A percentile compares a stretch with the other conserved stretches of the same genome.
phyloP scores from a whole-genome alignment of 2,888 invertebrate genomes.

The Elysia crispata region DNA sequence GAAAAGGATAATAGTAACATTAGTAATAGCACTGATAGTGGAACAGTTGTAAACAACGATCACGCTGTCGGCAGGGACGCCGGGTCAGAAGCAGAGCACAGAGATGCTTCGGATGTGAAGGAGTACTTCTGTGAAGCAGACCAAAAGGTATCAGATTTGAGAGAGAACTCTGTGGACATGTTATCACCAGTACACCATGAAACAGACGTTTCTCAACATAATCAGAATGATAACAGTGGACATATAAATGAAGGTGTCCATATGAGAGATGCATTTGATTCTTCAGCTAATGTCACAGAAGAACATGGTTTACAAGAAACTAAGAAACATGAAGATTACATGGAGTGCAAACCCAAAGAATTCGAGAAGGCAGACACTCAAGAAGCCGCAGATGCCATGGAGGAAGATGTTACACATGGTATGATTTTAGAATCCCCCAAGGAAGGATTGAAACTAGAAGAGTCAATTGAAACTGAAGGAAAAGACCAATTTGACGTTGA shows the following conservation, averaged over 20 bases:
- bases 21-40: background rate
- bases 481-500: slow-evolving; percentile 43
- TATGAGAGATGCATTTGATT: background rate
- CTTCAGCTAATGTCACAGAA: background rate
- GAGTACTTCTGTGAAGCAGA: background rate
- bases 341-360: background rate
- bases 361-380: background rate
- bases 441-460: slow-evolving; percentile 18
- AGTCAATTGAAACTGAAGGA: slow-evolving; percentile 38
- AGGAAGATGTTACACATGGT: slow-evolving; percentile 23
- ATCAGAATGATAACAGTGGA: too few relatives aligned
- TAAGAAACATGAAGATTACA: too few relatives aligned
- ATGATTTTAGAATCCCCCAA: slow-evolving; percentile 24
- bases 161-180: too few relatives aligned
- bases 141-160: background rate
- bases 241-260: background rate
- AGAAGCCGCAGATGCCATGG: slow-evolving; percentile 10
- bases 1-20: slow-evolving; percentile 6
- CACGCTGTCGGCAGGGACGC: background rate
- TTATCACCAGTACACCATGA: too few relatives aligned
- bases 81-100: background rate
- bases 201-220: too few relatives aligned
- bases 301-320: background rate
- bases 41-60: slow-evolving; percentile 2
- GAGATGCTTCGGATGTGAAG: background rate